These are phyloP conservation scores for Crenuchus spilurus DNA, from an alignment of 2,797 vertebrate species.

Conservation along the genomic window DNA sequence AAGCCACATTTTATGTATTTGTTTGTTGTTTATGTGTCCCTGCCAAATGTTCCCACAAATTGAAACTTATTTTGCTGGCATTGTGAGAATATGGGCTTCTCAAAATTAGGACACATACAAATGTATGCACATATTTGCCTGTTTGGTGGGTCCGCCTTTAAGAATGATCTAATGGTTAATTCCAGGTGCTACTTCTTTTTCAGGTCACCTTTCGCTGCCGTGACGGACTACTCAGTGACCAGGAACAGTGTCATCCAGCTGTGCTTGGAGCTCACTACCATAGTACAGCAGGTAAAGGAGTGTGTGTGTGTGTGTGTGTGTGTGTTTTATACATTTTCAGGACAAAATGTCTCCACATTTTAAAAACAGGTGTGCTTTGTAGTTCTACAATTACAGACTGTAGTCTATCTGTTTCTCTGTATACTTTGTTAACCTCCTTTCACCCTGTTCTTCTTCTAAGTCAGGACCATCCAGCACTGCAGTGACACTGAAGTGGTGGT, in stretches of 20 bases:
- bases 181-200: slow-evolving; percentile 84
- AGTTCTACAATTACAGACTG: too few relatives aligned
- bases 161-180: slow-evolving; percentile 83
- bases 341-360: too few relatives aligned
- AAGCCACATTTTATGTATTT: background rate
- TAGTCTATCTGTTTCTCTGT: too few relatives aligned
- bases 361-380: too few relatives aligned
- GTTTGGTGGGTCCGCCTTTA: slow-evolving; percentile 56
- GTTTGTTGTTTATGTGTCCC: background rate
- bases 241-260: slow-evolving; percentile 98
- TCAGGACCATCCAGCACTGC: too few relatives aligned
- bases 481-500: too few relatives aligned
- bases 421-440: too few relatives aligned
- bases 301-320: background rate
- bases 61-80: background rate
- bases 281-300: slow-evolving; percentile 90
- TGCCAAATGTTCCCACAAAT: too few relatives aligned
- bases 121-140: slow-evolving; percentile 4
- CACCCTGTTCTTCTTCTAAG: too few relatives aligned
- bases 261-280: slow-evolving; percentile 97
- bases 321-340: too few relatives aligned
- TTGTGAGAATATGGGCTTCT: background rate
- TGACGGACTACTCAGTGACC: slow-evolving; percentile 98
- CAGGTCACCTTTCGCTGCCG: slow-evolving; percentile 97
- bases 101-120: slow-evolving; percentile 1